phyloP scores from a whole-genome alignment of 2,888 invertebrate species.

The Cataglyphis rosenhaueri region DNA sequence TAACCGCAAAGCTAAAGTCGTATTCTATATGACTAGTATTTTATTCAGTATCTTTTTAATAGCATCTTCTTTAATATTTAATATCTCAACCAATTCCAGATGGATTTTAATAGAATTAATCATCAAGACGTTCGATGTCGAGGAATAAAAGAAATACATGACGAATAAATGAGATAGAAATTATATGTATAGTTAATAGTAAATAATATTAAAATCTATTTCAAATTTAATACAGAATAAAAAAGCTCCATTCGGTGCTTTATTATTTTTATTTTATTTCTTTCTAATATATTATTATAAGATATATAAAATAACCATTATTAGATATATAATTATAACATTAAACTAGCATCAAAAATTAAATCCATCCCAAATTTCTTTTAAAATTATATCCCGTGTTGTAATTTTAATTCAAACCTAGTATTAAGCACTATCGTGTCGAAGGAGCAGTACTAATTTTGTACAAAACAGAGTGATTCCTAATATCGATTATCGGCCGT shows the following conservation, averaged over 20 bases:
- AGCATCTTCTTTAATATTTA: not conserved
- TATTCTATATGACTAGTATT: not conserved
- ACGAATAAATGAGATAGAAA: not conserved
- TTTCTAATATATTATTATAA: too few relatives aligned
- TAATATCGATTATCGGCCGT: slow-evolving; percentile 46
- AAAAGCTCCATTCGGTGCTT: not conserved
- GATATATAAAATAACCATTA: too few relatives aligned
- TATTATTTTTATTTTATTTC: not conserved
- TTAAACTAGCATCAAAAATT: not conserved
- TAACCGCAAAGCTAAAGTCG: not conserved
- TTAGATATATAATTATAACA: not conserved
- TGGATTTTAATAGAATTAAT: not conserved
- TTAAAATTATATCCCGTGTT: not conserved
- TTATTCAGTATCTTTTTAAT: not conserved
- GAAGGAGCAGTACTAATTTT: slow-evolving; percentile 3
- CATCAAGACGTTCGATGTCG: not conserved
- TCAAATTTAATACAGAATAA: not conserved
- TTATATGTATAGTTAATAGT: not conserved
- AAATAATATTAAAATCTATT: not conserved
- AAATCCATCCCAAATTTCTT: not conserved
- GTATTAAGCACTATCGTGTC: not conserved
- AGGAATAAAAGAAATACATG: not conserved
- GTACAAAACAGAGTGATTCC: slow-evolving; percentile 33
- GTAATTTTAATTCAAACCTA: not conserved
- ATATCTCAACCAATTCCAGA: not conserved